Evolutionary conservation across 92 coral and sea anemone genomes (phyloP), one percentile per base, ranked within the genome.

Genomic region (Zoanthus sansibaricus): DNA sequence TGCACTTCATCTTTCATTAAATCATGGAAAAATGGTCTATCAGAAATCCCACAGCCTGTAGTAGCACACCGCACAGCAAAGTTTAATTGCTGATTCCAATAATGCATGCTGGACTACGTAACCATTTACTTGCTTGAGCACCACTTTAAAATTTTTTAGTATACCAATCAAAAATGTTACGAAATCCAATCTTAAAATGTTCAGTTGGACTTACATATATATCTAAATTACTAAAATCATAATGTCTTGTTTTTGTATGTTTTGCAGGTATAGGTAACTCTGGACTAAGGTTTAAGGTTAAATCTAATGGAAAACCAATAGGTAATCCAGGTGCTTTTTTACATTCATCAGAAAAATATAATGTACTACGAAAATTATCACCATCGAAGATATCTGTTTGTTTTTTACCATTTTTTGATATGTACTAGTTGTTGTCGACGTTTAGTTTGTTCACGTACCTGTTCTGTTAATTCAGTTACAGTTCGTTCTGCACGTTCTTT

Each of bases 201-300:
- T 72, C 42, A 18, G 21, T 46, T 8, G 75, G 75, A 15, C 45
- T 71, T 42, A 71, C 75, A 30, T 71, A 71, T 25, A 25, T 25
- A 25, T 25, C 25, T 25, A 25, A 25, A 25, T 25, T 25, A 25
- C 25, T 25, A 25, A 18, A 71, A 21, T 30, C 32, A 21, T 11
- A 21, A 51, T 13, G 32, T 72, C 33, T 32, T 31, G 76, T 72
- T 72, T 72, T 37, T 32, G 30, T 13, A 32, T 32, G 76, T 32
- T 32, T 72, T 32, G 76, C 76, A 3, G 76, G 76, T 32, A 72
- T 51, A 72, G 51, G 42, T 72, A 72, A 72, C 32, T 18, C 76
- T 72, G 76, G 76, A 31, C 42, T 72, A n/a, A 51, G 76, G 8
- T 72, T 72, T 72, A 72, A 72, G 42, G 18, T 72, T 72, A 72